Evolutionary conservation across 2,113 vertebrate species (phyloP).

Genomic region (Mustelus asterias): DNA sequence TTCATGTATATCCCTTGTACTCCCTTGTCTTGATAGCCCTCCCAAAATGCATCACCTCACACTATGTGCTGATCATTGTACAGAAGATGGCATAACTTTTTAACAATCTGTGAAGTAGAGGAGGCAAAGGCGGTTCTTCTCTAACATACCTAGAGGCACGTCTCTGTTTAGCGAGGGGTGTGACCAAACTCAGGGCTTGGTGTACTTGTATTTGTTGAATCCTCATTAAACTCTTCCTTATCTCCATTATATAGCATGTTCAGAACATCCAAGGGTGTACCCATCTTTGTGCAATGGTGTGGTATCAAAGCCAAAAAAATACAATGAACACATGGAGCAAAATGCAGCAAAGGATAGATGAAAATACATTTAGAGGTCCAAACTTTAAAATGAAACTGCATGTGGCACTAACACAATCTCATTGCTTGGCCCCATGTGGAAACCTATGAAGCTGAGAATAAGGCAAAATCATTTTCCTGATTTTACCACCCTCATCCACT

Average conservation of each 20-base stretch:
- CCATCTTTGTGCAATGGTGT: not conserved
- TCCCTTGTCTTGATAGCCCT: no score
- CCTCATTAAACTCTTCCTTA: not conserved
- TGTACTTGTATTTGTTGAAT: not conserved
- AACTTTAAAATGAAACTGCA: not conserved
- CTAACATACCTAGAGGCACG: not conserved
- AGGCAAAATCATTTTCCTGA: not conserved
- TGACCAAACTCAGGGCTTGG: not conserved
- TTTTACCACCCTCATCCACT: not conserved
- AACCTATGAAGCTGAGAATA: not conserved
- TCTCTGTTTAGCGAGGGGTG: not conserved
- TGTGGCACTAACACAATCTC: not conserved
- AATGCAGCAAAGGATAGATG: not conserved
- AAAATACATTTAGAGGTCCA: not conserved
- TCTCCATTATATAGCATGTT: constrained; percentile 3
- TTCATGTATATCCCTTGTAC: no score
- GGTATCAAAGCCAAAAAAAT: not conserved
- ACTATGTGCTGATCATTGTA: not conserved
- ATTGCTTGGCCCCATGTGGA: not conserved
- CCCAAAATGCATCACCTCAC: no score
- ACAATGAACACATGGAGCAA: not conserved
- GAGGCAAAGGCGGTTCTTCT: not conserved
- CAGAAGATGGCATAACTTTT: not conserved
- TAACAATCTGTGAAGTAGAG: not conserved
- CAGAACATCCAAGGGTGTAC: not conserved